phyloP scores from a whole-genome alignment of 1,140 invertebrate species.

The Drosophila nikananu region DNA sequence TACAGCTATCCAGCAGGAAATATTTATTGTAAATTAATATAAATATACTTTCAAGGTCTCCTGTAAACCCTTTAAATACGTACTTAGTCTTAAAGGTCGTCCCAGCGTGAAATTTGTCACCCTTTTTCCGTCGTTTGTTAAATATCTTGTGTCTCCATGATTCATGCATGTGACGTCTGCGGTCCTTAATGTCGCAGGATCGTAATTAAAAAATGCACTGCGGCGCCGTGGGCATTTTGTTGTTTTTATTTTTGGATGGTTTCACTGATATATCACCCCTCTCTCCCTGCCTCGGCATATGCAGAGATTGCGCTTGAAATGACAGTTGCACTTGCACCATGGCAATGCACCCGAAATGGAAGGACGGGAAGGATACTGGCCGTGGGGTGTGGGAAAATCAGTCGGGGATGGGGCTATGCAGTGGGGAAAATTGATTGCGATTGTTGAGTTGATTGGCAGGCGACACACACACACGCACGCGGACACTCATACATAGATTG shows the following conservation, averaged over 20 bases:
- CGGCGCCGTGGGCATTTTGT: conserved; percentile 48
- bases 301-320: conserved; percentile 64
- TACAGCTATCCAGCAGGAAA: no score
- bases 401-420: conserved; percentile 30
- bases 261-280: conserved; percentile 48
- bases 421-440: conserved; percentile 79
- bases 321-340: conserved; percentile 71
- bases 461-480: conserved; percentile 52
- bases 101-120: background rate
- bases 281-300: conserved; percentile 1
- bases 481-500: conserved; percentile 45
- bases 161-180: conserved; percentile 62
- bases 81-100: background rate
- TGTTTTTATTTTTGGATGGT: conserved; percentile 38
- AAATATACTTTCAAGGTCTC: no score
- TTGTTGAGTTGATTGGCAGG: conserved; percentile 83
- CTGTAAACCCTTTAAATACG: background rate
- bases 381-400: conserved; percentile 20
- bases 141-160: conserved; percentile 35
- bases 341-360: conserved; percentile 57
- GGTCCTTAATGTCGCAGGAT: conserved; percentile 74
- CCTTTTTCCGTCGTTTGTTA: conserved; percentile 7
- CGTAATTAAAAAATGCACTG: conserved; percentile 81
- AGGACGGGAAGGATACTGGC: background rate
- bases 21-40: background rate